phyloP scores from a whole-genome alignment of 2,113 vertebrate genomes.

The Blennius ocellaris region DNA sequence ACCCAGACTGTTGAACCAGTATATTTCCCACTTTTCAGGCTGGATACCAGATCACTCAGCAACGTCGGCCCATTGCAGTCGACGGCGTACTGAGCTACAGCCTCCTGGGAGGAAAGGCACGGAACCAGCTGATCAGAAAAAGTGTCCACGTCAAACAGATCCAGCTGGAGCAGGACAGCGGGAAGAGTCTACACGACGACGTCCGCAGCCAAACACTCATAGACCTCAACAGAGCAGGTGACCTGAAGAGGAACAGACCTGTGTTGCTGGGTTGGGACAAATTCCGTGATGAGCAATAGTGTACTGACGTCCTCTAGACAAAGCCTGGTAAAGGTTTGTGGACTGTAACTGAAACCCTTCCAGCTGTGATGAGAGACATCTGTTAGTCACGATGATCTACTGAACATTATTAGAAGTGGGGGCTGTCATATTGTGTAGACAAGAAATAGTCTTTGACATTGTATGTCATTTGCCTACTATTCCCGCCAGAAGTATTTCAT shows the following conservation, averaged over 20 bases:
- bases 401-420: too few species aligned
- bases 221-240: constrained; percentile 97
- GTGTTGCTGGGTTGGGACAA: neutral
- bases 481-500: too few species aligned
- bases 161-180: constrained; percentile 98
- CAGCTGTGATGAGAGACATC: too few species aligned
- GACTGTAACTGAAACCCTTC: too few species aligned
- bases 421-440: too few species aligned
- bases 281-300: neutral
- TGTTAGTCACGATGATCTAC: too few species aligned
- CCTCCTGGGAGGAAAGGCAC: constrained; percentile 79
- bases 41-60: constrained; percentile 98
- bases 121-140: constrained; percentile 83
- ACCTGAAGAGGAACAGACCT: neutral
- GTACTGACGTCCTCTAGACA: neutral
- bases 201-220: constrained; percentile 88
- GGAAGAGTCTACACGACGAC: constrained; percentile 95
- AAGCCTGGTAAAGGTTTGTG: neutral
- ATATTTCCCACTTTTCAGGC: constrained; percentile 80
- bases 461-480: too few species aligned
- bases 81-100: constrained; percentile 88
- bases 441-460: too few species aligned
- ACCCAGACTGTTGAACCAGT: neutral
- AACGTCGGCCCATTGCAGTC: constrained; percentile 91
- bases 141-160: constrained; percentile 92